A percentile compares a stretch with the other conserved stretches of the same genome.
Conservation (phyloP, 2,888 invertebrate genomes). For the Leptinotarsa peninsularis region DNA sequence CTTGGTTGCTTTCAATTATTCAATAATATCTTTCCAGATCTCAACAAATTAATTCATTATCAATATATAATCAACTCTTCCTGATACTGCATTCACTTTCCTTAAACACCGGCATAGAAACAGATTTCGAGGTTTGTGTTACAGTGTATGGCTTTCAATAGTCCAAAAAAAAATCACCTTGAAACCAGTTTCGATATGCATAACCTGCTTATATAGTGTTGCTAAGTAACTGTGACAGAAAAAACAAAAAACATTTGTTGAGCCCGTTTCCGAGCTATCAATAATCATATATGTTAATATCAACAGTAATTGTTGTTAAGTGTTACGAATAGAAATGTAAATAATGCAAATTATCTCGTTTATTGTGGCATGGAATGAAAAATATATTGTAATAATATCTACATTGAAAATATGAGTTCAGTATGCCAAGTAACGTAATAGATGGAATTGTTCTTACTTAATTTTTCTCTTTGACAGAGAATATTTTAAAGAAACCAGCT, state of each 20-base stretch:
- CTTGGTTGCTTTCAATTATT: no score
- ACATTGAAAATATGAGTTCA: no score
- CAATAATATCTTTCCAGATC: no score
- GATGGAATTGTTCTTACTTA: no score
- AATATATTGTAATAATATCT: no score
- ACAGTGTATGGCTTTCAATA: neutral
- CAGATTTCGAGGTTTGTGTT: slow-evolving; percentile 15
- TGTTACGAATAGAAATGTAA: neutral
- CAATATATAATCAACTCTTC: neutral
- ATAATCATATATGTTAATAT: neutral
- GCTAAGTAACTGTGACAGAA: slow-evolving; percentile 4
- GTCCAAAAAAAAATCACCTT: slow-evolving; percentile 8
- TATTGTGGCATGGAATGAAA: no score
- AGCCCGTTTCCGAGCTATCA: neutral
- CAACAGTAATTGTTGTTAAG: neutral
- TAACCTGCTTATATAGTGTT: neutral
- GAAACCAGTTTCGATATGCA: slow-evolving; percentile 7
- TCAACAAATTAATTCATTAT: neutral
- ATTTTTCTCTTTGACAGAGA: no score
- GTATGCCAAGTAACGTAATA: no score
- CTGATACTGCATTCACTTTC: neutral
- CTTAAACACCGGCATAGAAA: neutral
- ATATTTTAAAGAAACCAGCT: no score
- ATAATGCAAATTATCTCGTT: neutral
- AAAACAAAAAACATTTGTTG: neutral